Conservation (phyloP, 2,113 vertebrate species). For the Donacobius atricapilla region DNA sequence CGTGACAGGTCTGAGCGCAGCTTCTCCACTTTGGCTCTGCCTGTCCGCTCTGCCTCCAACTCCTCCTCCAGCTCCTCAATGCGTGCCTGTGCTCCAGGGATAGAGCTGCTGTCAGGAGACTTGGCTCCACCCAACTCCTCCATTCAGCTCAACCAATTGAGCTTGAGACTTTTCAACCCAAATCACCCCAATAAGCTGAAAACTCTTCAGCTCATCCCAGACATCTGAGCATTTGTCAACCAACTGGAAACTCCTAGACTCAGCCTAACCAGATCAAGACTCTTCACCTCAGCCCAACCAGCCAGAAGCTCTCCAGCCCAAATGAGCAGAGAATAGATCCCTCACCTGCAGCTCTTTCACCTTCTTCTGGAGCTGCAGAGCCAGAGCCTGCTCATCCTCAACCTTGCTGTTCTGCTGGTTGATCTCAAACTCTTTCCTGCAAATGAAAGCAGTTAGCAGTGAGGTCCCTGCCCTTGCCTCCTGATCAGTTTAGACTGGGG, state of each 20-base stretch:
- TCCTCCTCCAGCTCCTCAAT: slow-evolving; percentile 87
- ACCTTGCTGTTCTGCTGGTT: slow-evolving; percentile 80
- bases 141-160: rapidly evolving
- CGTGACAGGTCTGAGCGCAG: slow-evolving; percentile 82
- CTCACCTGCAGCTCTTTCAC: slow-evolving; percentile 87
- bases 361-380: slow-evolving; percentile 85
- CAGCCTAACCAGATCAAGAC: neutral
- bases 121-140: neutral
- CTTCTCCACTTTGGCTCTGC: slow-evolving; percentile 84
- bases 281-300: neutral
- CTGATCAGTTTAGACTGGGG: neutral
- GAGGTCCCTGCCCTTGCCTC: neutral
- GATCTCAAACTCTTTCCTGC: slow-evolving; percentile 80
- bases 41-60: slow-evolving; percentile 79
- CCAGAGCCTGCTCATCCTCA: slow-evolving; percentile 84
- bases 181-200: neutral
- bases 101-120: rapidly evolving
- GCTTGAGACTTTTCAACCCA: neutral
- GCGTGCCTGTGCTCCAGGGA: slow-evolving; percentile 59
- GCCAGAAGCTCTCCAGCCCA: neutral
- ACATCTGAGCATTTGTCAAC: neutral
- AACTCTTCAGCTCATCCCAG: neutral
- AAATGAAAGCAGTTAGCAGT: neutral
- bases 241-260: neutral
- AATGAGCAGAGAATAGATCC: neutral